Evolutionary conservation across 2,113 vertebrate species (phyloP).

Genomic region (Istiophorus platypterus): DNA sequence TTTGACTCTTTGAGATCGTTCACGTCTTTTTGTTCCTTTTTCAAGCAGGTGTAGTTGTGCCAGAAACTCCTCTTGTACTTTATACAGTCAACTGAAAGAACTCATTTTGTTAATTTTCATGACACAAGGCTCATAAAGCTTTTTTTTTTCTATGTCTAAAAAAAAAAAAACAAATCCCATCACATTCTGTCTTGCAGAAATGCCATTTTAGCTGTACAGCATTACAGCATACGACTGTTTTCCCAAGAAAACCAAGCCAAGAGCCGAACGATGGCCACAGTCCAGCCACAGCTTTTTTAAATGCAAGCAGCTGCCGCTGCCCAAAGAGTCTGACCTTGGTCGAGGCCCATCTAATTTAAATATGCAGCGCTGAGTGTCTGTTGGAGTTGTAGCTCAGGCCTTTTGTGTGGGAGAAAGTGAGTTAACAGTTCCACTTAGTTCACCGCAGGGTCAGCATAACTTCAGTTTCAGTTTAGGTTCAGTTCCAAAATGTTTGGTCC

Average conservation of each 20-base stretch:
- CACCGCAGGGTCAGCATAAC: not conserved
- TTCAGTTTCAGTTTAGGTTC: not conserved
- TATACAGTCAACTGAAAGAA: no score
- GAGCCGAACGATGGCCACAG: not conserved
- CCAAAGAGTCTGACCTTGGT: constrained; percentile 7
- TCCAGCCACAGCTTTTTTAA: not conserved
- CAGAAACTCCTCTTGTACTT: no score
- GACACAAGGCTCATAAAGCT: no score
- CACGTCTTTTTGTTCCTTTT: no score
- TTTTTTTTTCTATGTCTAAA: no score
- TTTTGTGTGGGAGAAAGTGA: constrained; percentile 1
- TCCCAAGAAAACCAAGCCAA: not conserved
- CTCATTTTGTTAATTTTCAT: no score
- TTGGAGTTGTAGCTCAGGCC: not conserved
- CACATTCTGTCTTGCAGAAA: not conserved
- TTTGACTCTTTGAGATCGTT: not conserved
- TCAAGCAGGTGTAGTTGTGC: no score
- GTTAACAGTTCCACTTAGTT: constrained; percentile 16
- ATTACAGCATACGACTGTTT: not conserved
- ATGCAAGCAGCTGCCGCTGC: not conserved
- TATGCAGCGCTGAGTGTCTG: not conserved
- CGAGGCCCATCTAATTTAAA: constrained; percentile 24
- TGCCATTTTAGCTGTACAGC: not conserved
- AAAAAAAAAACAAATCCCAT: not conserved
- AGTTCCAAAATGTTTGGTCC: not conserved